Base-by-base conservation (phyloP, 2,797 vertebrate genomes). In the Lithobates pipiens region DNA sequence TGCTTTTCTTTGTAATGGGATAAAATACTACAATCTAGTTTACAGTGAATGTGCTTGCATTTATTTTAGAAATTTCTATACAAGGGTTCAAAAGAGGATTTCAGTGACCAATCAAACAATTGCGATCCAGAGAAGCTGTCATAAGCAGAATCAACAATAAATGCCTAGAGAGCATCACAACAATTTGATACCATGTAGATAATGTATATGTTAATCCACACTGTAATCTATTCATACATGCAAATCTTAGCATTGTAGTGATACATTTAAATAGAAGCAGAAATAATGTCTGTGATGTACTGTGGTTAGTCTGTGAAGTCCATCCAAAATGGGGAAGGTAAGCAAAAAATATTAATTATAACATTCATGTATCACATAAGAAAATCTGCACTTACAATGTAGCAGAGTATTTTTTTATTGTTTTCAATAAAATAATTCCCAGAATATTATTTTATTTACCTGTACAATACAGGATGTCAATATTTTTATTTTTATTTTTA, bases 291-390 rank as follows among this genome's bases (percentile, higher is more conserved):
- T 50, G 27, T 39, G 54, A 76, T 27, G 3, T 7, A 83, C 18
- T 36, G 27, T 34, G 73, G 73, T 10, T 61, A 76, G 42, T 76
- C 16, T 72, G 46, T 63, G 61, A 76, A 68, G 67, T n/a, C 42
- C 63, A 83, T 29, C 70, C 23, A 83, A 68, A 68, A 83, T 83
- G 81, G 81, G 81, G 63, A 83, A 83, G 81, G 81, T 83, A 13
- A 46, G 73, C 36, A 44, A 36, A 73, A 23, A 27, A 68, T 10
- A 29, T 2, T 25, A 23, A 5, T 36, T 65, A n/a, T 36, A 8
- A 63, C 13, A 63, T 4, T 5, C 5, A 57, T 18, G 21, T 57
- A 18, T 57, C 21, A 23, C 21, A 8, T 8, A 50, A 10, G 18
- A 57, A 57, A 7, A 54, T 16, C 0, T 39, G 36, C 36, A 54